Conservation (phyloP, 2,113 vertebrate genomes). For the Platichthys stellatus region DNA sequence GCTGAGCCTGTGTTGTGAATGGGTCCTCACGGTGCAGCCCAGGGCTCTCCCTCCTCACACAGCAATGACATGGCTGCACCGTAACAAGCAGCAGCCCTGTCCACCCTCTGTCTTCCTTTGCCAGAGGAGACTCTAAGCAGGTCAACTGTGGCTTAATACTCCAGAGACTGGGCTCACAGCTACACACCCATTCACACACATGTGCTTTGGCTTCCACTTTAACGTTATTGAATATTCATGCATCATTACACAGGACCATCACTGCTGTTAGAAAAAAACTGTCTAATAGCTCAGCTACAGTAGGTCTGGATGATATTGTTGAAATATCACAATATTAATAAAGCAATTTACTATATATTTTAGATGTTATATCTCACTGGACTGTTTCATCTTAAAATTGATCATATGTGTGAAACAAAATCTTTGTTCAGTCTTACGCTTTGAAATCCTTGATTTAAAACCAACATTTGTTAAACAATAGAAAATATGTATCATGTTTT, state of each 20-base stretch:
- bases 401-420: neutral
- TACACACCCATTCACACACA: conserved; percentile 1
- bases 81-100: conserved; percentile 43
- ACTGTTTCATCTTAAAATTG: neutral
- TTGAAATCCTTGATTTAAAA: too few species aligned
- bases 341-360: neutral
- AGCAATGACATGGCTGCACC: conserved; percentile 43
- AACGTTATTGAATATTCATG: neutral
- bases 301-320: neutral
- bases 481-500: too few species aligned
- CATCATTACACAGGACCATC: neutral
- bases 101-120: conserved; percentile 29
- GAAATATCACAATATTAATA: neutral
- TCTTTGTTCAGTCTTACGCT: too few species aligned
- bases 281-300: neutral
- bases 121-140: conserved; percentile 57
- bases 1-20: conserved; percentile 13
- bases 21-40: conserved; percentile 32
- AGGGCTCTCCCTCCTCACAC: conserved; percentile 7
- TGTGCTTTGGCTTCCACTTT: neutral
- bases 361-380: neutral
- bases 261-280: neutral
- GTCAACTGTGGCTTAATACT: conserved; percentile 73
- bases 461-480: too few species aligned
- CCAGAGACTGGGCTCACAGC: neutral